Conservation (phyloP, 2,888 invertebrate genomes). For the Rhingia rostrata region DNA sequence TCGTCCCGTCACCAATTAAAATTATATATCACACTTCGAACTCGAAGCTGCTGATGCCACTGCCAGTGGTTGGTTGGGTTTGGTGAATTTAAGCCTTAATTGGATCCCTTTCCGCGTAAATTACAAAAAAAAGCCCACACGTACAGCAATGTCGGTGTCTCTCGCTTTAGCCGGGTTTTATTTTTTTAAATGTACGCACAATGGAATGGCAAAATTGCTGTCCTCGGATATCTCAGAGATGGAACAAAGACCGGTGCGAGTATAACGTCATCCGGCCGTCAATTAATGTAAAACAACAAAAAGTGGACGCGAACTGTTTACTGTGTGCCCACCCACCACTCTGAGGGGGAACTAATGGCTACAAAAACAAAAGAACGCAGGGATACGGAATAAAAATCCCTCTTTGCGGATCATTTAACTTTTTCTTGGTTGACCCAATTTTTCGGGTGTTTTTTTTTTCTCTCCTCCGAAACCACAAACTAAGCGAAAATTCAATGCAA, state of each 20-base stretch:
- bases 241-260: conserved; percentile 9
- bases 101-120: conserved; percentile 62
- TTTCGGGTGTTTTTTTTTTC: conserved; percentile 2
- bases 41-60: background rate
- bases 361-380: conserved; percentile 38
- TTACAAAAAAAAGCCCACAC: conserved; percentile 19
- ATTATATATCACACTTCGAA: conserved; percentile 66
- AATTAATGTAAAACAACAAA: conserved; percentile 47
- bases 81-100: conserved; percentile 66
- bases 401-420: conserved; percentile 56
- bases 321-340: conserved; percentile 5
- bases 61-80: background rate
- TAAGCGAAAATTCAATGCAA: background rate
- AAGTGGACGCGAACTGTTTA: conserved; percentile 21
- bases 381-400: background rate
- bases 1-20: conserved; percentile 70
- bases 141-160: conserved; percentile 1
- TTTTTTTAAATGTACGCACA: conserved; percentile 29
- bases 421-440: conserved; percentile 54
- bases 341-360: conserved; percentile 38
- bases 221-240: conserved; percentile 26
- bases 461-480: background rate
- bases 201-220: conserved; percentile 55
- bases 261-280: conserved; percentile 47
- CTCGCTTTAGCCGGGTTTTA: conserved; percentile 15